Percentiles rank a stretch among this genome's conserved stretches.
phyloP scores from a whole-genome alignment of 1,140 invertebrate species.

The Dendrolimus punctatus region DNA sequence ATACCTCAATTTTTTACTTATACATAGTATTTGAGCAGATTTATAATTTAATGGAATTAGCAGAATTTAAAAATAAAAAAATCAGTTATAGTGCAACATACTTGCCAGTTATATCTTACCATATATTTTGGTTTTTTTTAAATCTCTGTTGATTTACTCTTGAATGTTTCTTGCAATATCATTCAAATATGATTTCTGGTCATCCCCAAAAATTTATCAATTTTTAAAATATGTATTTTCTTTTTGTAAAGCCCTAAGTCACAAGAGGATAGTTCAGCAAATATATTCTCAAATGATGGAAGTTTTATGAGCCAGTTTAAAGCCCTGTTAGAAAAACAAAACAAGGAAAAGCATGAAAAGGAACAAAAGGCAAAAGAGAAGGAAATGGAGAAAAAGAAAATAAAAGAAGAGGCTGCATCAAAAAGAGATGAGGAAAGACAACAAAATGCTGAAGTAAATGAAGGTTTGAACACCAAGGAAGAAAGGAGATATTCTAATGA shows the following conservation, averaged over 20 bases:
- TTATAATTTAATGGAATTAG: too few species aligned
- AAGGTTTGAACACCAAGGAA: slow-evolving; percentile 12
- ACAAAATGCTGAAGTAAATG: slow-evolving; percentile 17
- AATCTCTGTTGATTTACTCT: too few species aligned
- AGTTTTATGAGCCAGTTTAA: slow-evolving; percentile 87
- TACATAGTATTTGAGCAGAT: too few species aligned
- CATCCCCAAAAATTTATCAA: not conserved
- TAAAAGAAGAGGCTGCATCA: slow-evolving; percentile 23
- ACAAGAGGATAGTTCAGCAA: slow-evolving; percentile 57
- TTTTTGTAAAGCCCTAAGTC: slow-evolving; percentile 22
- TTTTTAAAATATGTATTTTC: not conserved
- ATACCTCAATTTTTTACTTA: too few species aligned
- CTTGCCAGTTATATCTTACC: too few species aligned
- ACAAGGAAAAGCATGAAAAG: slow-evolving; percentile 50
- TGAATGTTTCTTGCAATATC: too few species aligned
- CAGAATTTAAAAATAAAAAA: too few species aligned
- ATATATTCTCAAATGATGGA: slow-evolving; percentile 86
- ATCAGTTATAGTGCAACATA: too few species aligned
- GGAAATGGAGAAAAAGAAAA: slow-evolving; percentile 27
- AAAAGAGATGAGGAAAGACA: slow-evolving; percentile 9
- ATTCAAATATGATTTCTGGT: not conserved
- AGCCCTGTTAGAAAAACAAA: slow-evolving; percentile 55
- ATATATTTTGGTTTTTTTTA: too few species aligned
- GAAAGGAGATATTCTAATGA: slow-evolving; percentile 19
- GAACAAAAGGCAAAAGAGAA: slow-evolving; percentile 36